A percentile compares a stretch with the other conserved stretches of the same genome.
These are phyloP conservation scores for Cyanoderma ruficeps DNA, from an alignment of 2,113 vertebrate genomes.

Conservation along the genomic window DNA sequence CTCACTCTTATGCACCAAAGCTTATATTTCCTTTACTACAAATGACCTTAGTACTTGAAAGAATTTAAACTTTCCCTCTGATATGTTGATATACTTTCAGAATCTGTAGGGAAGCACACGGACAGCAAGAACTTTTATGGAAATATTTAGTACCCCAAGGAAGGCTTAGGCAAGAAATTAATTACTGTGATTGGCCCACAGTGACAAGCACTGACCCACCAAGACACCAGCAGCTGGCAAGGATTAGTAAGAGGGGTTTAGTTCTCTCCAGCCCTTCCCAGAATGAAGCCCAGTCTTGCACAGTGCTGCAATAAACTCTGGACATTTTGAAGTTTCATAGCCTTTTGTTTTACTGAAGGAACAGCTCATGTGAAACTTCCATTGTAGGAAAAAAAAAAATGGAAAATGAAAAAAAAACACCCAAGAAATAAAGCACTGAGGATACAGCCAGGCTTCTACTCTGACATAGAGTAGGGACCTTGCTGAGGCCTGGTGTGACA, in stretches of 20 bases:
- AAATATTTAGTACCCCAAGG: background rate
- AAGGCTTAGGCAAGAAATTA: background rate
- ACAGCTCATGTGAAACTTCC: background rate
- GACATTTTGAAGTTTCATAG: background rate
- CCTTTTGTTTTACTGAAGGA: background rate
- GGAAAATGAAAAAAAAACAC: accelerated
- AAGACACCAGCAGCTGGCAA: background rate
- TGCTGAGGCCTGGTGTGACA: background rate
- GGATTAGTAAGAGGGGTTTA: background rate
- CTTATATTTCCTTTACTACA: background rate
- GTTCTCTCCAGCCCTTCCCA: background rate
- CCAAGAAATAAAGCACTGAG: background rate
- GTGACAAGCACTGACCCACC: background rate
- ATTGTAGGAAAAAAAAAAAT: accelerated
- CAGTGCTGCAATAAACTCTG: background rate
- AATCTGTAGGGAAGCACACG: background rate
- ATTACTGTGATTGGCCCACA: background rate
- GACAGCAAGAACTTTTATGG: background rate
- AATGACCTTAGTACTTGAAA: background rate
- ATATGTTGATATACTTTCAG: background rate
- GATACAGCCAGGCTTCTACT: background rate
- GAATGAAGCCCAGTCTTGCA: background rate
- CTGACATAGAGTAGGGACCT: accelerated
- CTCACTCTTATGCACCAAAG: background rate
- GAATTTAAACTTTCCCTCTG: background rate